A percentile compares a stretch with the other conserved stretches of the same genome.
These are phyloP conservation scores for Leptobrachium ailaonicum DNA, from an alignment of 2,113 vertebrate genomes.

Conservation along the genomic window DNA sequence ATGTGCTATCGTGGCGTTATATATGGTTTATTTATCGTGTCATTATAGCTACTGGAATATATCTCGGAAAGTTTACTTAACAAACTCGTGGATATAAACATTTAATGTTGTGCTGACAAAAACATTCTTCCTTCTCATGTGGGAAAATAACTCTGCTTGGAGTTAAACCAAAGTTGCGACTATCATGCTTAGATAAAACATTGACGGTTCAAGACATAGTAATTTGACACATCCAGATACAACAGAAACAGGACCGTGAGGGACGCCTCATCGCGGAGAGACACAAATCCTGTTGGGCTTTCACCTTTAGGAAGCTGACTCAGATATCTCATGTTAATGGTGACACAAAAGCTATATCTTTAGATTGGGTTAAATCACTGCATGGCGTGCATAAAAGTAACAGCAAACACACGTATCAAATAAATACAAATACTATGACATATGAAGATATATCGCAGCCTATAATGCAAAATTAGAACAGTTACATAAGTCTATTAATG, in stretches of 20 bases:
- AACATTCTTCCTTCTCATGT: slow-evolving; percentile 17
- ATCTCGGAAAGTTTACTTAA: slow-evolving; percentile 29
- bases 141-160: slow-evolving; percentile 27
- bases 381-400: slow-evolving; percentile 18
- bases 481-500: too few relatives aligned
- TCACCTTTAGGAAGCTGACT: slow-evolving; percentile 42
- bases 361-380: slow-evolving; percentile 8
- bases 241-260: background rate
- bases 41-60: slow-evolving; percentile 18
- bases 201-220: background rate
- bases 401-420: too few relatives aligned
- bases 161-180: slow-evolving; percentile 17
- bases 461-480: too few relatives aligned
- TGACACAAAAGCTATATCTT: slow-evolving; percentile 36
- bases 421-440: too few relatives aligned
- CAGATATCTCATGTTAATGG: slow-evolving; percentile 9
- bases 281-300: slow-evolving; percentile 43
- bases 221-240: background rate
- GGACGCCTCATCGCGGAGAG: background rate
- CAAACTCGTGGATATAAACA: slow-evolving; percentile 26
- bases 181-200: slow-evolving; percentile 13
- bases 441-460: too few relatives aligned
- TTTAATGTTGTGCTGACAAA: slow-evolving; percentile 22
- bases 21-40: slow-evolving; percentile 11
- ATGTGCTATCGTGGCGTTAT: too few relatives aligned